Base-by-base conservation (phyloP, 2,888 invertebrate species). In the Thysanoteuthis rhombus region DNA sequence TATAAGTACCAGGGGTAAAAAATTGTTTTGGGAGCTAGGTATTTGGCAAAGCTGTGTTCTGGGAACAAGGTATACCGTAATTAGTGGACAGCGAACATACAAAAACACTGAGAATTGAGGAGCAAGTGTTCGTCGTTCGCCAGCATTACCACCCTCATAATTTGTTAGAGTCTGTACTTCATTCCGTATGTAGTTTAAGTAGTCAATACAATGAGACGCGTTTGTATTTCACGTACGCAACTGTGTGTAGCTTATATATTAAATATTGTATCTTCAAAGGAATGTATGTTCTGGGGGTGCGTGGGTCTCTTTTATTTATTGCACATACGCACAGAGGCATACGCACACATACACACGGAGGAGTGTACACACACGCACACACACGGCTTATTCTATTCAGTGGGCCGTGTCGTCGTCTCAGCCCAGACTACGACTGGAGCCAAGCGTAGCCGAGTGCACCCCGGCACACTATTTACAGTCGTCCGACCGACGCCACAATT, bases 401-500 rank as follows among this genome's bases (percentile, higher is more conserved):
- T 75, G n/a, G 75, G 75, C 36, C 75, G n/a, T 75, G 75, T 75
- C 75, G n/a, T 1, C 75, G n/a, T n/a, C 75, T 10, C 16, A 12
- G 75, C 75, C 75, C 75, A 75, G 75, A 75, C 75, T 75, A 75
- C 75, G 36, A 75, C 75, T 75, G 75, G 75, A 75, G 75, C n/a
- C 75, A n/a, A n/a, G n/a, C 75, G 12, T n/a, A 75, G 75, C 75
- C 75, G 75, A n/a, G 75, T 75, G 75, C 75, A 75, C 75, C 75
- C n/a, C 36, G 75, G 75, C 75, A n/a, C 75, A 75, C 75, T 75
- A 75, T 75, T 75, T 75, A 36, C 75, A n/a, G 75, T 36, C 75
- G 75, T n/a, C 75, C 75, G 75, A 75, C n/a, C 75, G 75, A 75
- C 75, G 75, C 75, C 75, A 75, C 75, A 75, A 75, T 75, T 75